These are phyloP conservation scores for Myrmecophaga tridactyla DNA, from an alignment of 2,113 vertebrate species.

Conservation along the genomic window DNA sequence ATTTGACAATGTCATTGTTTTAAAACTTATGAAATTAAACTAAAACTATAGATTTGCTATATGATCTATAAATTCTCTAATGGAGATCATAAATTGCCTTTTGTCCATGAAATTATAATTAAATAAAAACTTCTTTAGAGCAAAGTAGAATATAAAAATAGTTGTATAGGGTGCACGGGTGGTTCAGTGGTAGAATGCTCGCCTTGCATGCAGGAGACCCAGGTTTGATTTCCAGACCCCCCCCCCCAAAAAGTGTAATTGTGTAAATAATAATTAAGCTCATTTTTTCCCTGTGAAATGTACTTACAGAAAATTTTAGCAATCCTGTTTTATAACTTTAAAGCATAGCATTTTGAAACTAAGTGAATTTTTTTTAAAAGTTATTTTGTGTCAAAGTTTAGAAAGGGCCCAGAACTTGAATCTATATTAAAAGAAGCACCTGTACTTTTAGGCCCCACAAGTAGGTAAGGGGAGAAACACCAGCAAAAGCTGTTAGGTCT, in stretches of 20 bases:
- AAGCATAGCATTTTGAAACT: not conserved
- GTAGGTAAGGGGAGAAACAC: not conserved
- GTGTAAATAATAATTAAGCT: not conserved
- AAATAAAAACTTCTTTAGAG: not conserved
- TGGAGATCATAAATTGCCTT: not conserved
- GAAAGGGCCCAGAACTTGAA: not conserved
- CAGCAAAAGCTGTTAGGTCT: not conserved
- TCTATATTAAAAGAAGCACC: not conserved
- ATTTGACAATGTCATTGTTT: not conserved
- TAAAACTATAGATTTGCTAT: not conserved
- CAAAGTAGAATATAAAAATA: not conserved
- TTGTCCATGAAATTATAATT: not conserved
- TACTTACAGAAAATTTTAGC: not conserved
- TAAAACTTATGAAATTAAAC: not conserved
- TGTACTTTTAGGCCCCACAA: not conserved
- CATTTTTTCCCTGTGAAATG: not conserved
- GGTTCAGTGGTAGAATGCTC: too few species aligned
- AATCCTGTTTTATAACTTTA: not conserved
- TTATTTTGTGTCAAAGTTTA: not conserved
- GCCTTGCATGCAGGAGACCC: too few species aligned
- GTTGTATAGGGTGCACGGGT: too few species aligned
- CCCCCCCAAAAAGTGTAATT: too few species aligned
- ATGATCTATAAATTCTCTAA: not conserved
- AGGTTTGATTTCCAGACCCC: too few species aligned
- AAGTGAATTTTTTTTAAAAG: not conserved